Conservation (phyloP, 2,797 vertebrate species). For the Eulemur mongoz region DNA sequence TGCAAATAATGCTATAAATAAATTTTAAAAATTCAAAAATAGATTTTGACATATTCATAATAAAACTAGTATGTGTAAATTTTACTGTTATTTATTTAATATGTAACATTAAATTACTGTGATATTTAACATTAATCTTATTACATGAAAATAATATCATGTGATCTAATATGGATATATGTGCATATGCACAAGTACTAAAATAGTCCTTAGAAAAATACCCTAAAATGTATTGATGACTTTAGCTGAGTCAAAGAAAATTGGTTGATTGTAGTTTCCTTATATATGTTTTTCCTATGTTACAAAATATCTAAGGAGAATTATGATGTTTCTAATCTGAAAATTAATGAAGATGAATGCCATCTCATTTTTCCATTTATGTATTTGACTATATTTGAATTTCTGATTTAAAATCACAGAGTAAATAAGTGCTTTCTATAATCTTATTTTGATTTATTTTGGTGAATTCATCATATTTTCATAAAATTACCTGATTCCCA, state of each 20-base stretch:
- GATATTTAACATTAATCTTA: neutral
- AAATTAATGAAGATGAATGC: neutral
- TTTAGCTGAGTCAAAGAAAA: neutral
- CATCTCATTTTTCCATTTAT: neutral
- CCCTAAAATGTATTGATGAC: neutral
- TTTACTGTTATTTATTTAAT: neutral
- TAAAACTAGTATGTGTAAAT: neutral
- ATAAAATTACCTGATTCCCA: neutral
- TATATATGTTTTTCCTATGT: neutral
- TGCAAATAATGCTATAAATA: neutral
- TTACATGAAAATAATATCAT: neutral
- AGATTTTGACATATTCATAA: neutral
- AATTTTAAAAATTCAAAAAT: neutral
- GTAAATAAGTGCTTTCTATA: neutral
- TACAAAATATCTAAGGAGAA: neutral
- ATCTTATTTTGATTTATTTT: neutral
- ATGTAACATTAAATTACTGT: neutral
- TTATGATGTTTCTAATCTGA: neutral
- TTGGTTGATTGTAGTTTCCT: no score
- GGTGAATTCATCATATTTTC: neutral
- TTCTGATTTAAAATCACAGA: neutral
- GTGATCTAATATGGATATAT: no score
- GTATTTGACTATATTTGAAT: neutral
- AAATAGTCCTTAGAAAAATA: neutral
- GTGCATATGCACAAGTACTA: no score